phyloP scores from a whole-genome alignment of 2,888 invertebrate species.

The Coenonympha arcania region DNA sequence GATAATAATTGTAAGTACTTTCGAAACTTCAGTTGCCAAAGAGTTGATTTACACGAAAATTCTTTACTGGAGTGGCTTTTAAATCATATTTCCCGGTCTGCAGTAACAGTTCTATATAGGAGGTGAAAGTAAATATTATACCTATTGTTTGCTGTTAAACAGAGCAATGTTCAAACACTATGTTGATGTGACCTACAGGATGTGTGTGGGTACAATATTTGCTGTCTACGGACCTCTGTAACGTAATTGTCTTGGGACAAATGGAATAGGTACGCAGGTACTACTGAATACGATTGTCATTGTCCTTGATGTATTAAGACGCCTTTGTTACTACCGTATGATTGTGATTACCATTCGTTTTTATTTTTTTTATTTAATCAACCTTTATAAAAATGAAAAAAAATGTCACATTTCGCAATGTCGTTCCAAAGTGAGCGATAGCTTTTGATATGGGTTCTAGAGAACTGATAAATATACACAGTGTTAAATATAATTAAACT shows the following conservation, averaged over 20 bases:
- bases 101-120: conserved; percentile 6
- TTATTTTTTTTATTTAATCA: too few relatives aligned
- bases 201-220: conserved; percentile 10
- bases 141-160: conserved; percentile 15
- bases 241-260: background rate
- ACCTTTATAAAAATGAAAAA: too few relatives aligned
- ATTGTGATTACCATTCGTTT: too few relatives aligned
- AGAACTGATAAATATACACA: too few relatives aligned
- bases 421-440: too few relatives aligned
- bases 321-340: background rate
- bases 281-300: background rate
- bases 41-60: conserved; percentile 11
- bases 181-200: conserved; percentile 6
- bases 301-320: background rate
- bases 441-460: too few relatives aligned
- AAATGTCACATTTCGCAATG: too few relatives aligned
- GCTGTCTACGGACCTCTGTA: conserved; percentile 2
- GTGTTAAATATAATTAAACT: too few relatives aligned
- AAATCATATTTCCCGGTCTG: conserved; percentile 12
- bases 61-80: conserved; percentile 19
- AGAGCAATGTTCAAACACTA: conserved; percentile 16
- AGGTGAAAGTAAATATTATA: conserved; percentile 18
- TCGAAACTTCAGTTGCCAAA: background rate
- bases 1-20: conserved; percentile 4
- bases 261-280: background rate